Base-by-base conservation (phyloP, 2,888 invertebrate species). In the Coremacera marginata region DNA sequence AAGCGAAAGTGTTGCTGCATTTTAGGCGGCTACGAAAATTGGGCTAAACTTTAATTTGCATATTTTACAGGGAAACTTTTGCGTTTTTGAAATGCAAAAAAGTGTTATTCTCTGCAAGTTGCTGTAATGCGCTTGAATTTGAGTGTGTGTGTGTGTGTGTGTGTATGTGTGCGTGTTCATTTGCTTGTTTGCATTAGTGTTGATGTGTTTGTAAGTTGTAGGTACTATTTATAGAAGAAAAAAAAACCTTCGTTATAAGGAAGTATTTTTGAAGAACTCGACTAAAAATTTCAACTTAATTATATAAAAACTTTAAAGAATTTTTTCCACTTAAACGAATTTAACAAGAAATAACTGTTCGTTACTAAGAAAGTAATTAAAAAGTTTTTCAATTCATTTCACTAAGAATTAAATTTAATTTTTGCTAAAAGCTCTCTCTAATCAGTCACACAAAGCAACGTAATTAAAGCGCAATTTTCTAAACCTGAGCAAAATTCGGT, bases 1-100 rank as follows among this genome's bases (percentile, higher is more conserved):
- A 77, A 77, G 70, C 77, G 77, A 77, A 77, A 77, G 77, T 75
- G 75, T 67, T 77, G 70, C 65, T 52, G 77, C 74, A 70, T 77
- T 77, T 77, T 74, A 74, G 74, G 74, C 73, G 57, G 25, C 19
- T 34, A 7, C 22, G 34, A 52, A 70, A 70, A 70, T 37, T 71
- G 55, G 76, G 76, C 76, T 76, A 70, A 71, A 70, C 63, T 70
- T 62, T 63, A 62, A 76, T 76, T 76, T 76, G 60, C 76, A 70
- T 70, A 70, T 63, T 76, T 76, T 76, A 62, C 34, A 11, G 76
- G 62, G 60, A 70, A 75, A 70, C 44, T 70, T 68, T 68, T 55
- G 67, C 67, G 37, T 14, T 70, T 62, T 71, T 34, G 27, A 22
- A n/a, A 22, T 63, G 11, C 9, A 14, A 31, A 31, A n/a, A n/a